A percentile compares a stretch with the other conserved stretches of the same genome.
These are phyloP conservation scores for Siphlonurus alternatus DNA, from an alignment of 2,888 invertebrate species.

Conservation along the genomic window DNA sequence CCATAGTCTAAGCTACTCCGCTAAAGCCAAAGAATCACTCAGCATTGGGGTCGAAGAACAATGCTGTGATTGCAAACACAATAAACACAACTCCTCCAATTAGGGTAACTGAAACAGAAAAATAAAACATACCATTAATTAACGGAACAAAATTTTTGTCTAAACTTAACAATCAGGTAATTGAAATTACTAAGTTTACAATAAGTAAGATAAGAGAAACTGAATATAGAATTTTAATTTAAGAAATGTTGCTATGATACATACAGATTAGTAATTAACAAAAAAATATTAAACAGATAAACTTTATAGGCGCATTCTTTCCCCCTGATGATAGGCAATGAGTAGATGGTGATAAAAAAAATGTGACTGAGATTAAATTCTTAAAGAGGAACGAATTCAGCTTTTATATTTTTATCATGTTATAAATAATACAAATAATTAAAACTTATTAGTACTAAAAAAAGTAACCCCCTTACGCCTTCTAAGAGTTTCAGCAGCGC, in stretches of 20 bases:
- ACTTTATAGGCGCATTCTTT: no score
- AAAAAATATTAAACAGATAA: neutral
- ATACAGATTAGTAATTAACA: neutral
- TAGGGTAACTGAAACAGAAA: conserved; percentile 67
- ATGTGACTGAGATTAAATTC: no score
- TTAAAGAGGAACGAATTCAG: no score
- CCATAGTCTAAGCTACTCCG: no score
- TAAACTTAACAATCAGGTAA: neutral
- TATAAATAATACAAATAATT: no score
- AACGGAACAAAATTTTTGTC: no score
- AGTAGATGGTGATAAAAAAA: no score
- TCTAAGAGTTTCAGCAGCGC: no score
- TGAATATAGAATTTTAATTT: neutral
- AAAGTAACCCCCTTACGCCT: no score
- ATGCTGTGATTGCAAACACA: conserved; percentile 80
- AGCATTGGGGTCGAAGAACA: conserved; percentile 63
- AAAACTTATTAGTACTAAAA: no score
- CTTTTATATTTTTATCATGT: no score
- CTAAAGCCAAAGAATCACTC: conserved; percentile 3
- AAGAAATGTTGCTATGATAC: neutral
- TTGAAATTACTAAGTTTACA: neutral
- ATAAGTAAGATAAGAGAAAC: neutral
- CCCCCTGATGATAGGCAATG: no score
- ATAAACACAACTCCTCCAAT: conserved; percentile 93
- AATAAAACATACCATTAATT: conserved; percentile 14